A percentile compares a stretch with the other conserved stretches of the same genome.
These are phyloP conservation scores for Meteorus colon DNA, from an alignment of 2,888 invertebrate species.

Conservation along the genomic window DNA sequence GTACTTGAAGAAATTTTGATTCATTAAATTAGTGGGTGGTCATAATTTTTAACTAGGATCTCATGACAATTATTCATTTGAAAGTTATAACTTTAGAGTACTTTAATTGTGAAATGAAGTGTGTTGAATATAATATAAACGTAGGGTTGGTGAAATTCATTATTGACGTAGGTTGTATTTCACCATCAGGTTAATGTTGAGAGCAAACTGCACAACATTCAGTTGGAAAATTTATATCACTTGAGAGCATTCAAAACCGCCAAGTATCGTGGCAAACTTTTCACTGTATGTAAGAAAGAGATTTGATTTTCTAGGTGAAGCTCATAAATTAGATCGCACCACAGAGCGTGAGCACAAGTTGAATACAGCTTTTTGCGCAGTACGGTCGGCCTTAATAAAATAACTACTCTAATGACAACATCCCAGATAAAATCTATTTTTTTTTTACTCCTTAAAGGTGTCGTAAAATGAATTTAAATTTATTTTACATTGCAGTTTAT, in stretches of 20 bases:
- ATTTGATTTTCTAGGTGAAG: slow-evolving; percentile 54
- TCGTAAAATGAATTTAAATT: slow-evolving; percentile 27
- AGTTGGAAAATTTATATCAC: slow-evolving; percentile 51
- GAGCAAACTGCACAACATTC: slow-evolving; percentile 47
- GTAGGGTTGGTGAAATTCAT: slow-evolving; percentile 18
- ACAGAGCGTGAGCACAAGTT: slow-evolving; percentile 31
- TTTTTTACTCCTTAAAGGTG: background rate
- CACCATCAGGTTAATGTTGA: background rate
- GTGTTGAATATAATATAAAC: background rate
- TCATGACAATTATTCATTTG: too few relatives aligned
- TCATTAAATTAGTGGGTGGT: too few relatives aligned
- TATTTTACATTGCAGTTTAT: too few relatives aligned
- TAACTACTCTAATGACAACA: slow-evolving; percentile 34
- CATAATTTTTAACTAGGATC: too few relatives aligned
- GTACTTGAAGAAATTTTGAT: too few relatives aligned
- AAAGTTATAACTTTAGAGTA: too few relatives aligned
- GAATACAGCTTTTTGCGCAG: slow-evolving; percentile 38
- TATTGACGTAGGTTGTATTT: slow-evolving; percentile 14
- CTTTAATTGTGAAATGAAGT: background rate
- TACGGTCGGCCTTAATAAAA: slow-evolving; percentile 32
- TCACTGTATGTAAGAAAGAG: slow-evolving; percentile 43
- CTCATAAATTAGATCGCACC: slow-evolving; percentile 51
- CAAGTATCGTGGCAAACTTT: slow-evolving; percentile 43
- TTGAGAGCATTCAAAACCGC: slow-evolving; percentile 41
- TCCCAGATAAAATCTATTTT: slow-evolving; percentile 15